Percentiles rank a stretch among this genome's conserved stretches.
These are phyloP conservation scores for Dufourea novaeangliae DNA, from an alignment of 1,140 invertebrate species.

Conservation along the genomic window DNA sequence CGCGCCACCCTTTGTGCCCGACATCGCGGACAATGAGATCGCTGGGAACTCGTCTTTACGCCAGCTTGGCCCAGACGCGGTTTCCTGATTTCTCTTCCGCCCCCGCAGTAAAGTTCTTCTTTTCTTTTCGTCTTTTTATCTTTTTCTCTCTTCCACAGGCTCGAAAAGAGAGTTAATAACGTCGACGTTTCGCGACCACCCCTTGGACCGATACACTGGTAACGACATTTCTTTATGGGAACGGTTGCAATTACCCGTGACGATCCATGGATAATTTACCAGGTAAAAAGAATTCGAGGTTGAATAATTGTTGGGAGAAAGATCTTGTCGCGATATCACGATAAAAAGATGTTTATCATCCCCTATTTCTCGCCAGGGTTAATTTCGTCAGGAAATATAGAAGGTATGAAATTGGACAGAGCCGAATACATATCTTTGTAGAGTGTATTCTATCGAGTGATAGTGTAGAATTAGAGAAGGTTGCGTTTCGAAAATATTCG, in stretches of 20 bases:
- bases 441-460: constrained; percentile 1
- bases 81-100: constrained; percentile 53
- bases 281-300: constrained; percentile 14
- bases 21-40: constrained; percentile 70
- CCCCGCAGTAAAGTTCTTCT: background rate
- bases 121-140: too few species aligned
- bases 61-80: constrained; percentile 50
- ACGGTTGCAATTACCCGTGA: constrained; percentile 47
- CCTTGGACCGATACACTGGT: background rate
- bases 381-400: too few species aligned
- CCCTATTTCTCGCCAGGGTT: too few species aligned
- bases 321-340: constrained; percentile 18
- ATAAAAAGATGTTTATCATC: too few species aligned
- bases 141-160: background rate
- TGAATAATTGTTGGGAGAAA: constrained; percentile 11
- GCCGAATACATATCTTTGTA: too few species aligned
- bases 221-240: constrained; percentile 47
- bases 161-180: constrained; percentile 41
- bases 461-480: too few species aligned
- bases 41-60: constrained; percentile 69
- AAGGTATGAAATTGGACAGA: too few species aligned
- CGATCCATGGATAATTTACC: constrained; percentile 43
- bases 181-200: constrained; percentile 25
- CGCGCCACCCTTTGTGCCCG: constrained; percentile 67
- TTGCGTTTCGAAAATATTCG: background rate